A percentile compares a stretch with the other conserved stretches of the same genome.
phyloP scores from a whole-genome alignment of 2,797 vertebrate genomes.

The Lophotriccus pileatus region DNA sequence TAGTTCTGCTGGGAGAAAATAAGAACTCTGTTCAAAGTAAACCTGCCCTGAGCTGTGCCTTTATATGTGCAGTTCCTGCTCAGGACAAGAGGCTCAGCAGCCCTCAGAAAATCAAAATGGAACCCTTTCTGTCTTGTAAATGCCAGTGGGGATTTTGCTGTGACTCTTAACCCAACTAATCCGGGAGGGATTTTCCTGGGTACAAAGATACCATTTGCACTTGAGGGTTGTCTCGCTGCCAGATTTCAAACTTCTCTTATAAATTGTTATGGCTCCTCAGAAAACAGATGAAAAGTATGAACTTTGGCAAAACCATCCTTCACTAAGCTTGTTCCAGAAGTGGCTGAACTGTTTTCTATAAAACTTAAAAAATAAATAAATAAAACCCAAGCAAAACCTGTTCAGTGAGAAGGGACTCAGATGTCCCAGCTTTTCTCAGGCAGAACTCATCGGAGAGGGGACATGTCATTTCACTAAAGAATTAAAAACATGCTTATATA shows the following conservation, averaged over 20 bases:
- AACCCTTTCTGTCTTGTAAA: neutral
- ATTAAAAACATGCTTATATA: neutral
- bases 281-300: slow-evolving; percentile 14
- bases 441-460: neutral
- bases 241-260: neutral
- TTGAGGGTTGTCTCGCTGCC: neutral
- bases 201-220: neutral
- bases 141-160: neutral
- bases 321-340: slow-evolving; percentile 4
- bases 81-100: neutral
- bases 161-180: neutral
- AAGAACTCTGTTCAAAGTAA: neutral
- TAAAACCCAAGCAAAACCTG: neutral
- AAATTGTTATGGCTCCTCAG: neutral
- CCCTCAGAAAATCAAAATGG: neutral
- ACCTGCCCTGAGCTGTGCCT: neutral
- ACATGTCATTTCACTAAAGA: neutral
- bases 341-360: slow-evolving; percentile 1
- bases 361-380: neutral
- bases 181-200: neutral
- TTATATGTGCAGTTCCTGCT: neutral
- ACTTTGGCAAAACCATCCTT: neutral
- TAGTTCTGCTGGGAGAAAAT: neutral
- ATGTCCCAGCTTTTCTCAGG: neutral
- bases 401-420: neutral